Conservation (phyloP, 2,797 vertebrate species). For the Xiphophorus birchmanni region DNA sequence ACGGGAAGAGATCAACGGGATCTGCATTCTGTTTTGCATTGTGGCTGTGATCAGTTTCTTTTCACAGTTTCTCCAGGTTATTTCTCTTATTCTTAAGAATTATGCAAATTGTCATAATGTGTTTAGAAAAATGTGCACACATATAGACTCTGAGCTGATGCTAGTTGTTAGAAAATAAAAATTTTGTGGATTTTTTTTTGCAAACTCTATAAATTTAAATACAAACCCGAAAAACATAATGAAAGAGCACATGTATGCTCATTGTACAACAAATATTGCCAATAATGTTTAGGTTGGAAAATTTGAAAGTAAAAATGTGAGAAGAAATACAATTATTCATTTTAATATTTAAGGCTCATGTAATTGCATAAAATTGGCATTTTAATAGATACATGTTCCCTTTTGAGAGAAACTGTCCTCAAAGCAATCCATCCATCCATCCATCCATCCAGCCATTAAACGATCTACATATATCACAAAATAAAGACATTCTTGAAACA, state of each 20-base stretch:
- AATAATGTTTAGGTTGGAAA: background rate
- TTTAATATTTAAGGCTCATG: background rate
- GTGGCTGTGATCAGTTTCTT: conserved; percentile 79
- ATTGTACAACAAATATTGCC: no score
- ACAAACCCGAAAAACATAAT: no score
- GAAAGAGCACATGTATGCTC: no score
- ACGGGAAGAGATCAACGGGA: conserved; percentile 73
- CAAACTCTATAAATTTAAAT: no score
- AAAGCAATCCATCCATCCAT: background rate
- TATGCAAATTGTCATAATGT: background rate
- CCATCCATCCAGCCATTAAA: background rate
- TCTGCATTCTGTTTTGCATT: conserved; percentile 82
- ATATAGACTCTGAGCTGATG: background rate
- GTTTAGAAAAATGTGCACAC: background rate
- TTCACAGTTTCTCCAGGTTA: conserved; percentile 84
- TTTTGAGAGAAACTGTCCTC: background rate
- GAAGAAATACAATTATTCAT: background rate
- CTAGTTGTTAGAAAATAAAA: background rate
- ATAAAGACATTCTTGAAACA: background rate
- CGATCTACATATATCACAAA: background rate
- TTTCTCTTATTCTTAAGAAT: background rate
- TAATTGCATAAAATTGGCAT: background rate
- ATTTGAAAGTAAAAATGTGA: background rate
- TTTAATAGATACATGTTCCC: background rate
- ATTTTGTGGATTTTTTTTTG: background rate